Conservation (phyloP, 2,888 invertebrate species). For the Actias luna region DNA sequence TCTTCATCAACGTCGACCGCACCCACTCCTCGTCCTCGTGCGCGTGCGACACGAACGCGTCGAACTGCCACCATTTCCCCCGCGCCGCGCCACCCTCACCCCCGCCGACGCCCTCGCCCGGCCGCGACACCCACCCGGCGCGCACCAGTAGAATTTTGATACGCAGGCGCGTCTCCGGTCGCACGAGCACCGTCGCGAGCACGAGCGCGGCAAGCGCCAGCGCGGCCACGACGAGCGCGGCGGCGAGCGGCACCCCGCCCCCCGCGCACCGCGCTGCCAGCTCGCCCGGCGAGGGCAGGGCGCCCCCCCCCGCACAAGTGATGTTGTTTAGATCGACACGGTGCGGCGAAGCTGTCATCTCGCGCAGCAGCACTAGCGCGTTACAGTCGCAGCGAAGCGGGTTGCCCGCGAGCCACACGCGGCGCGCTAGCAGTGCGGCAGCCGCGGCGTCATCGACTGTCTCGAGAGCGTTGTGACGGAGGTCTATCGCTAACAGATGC, state of each 20-base stretch:
- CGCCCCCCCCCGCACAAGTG: constrained; percentile 5
- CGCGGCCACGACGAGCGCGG: constrained; percentile 18
- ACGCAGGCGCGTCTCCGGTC: constrained; percentile 26
- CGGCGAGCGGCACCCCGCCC: constrained; percentile 11
- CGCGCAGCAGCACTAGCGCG: constrained; percentile 12
- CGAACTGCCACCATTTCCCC: constrained; percentile 81
- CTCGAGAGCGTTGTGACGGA: constrained; percentile 22
- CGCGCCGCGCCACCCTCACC: constrained; percentile 37
- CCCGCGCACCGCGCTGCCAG: constrained; percentile 14
- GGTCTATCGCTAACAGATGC: constrained; percentile 24
- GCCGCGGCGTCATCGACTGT: constrained; percentile 9
- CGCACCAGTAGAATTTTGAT: constrained; percentile 30
- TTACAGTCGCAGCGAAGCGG: constrained; percentile 22
- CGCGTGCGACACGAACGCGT: constrained; percentile 91
- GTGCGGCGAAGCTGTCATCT: background rate
- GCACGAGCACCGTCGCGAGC: constrained; percentile 24
- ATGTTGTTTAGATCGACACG: background rate
- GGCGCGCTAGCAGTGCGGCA: constrained; percentile 8
- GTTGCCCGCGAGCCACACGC: constrained; percentile 21
- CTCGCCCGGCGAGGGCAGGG: background rate
- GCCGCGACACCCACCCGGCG: constrained; percentile 28
- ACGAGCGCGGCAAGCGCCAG: constrained; percentile 25
- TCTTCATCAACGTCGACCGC: constrained; percentile 83
- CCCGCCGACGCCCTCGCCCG: constrained; percentile 18
- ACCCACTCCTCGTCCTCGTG: constrained; percentile 89